Percentiles rank a stretch among this genome's conserved stretches.
These are phyloP conservation scores for Chloroclysta siterata DNA, from an alignment of 2,888 invertebrate species.

Conservation along the genomic window DNA sequence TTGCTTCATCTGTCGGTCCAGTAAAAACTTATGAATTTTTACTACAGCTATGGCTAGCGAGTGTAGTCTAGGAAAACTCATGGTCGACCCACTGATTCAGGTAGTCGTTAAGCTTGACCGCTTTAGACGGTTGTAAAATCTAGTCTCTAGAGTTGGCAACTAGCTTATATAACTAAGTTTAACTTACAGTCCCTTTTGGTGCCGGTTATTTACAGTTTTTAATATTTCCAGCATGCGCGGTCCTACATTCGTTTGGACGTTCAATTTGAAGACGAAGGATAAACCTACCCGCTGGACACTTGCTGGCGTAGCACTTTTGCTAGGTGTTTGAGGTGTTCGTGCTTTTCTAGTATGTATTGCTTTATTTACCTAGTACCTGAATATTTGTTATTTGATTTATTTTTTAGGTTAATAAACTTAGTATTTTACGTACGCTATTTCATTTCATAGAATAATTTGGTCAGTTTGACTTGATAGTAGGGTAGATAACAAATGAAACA, in stretches of 20 bases:
- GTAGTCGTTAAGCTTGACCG: too few species aligned
- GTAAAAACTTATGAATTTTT: too few species aligned
- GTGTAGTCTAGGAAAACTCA: too few species aligned
- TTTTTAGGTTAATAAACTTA: slow-evolving; percentile 30
- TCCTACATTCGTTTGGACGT: slow-evolving; percentile 97
- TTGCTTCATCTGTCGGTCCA: too few species aligned
- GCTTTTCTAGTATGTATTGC: slow-evolving; percentile 23
- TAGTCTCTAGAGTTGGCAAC: too few species aligned
- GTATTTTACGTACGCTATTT: slow-evolving; percentile 12
- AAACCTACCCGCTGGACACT: slow-evolving; percentile 96
- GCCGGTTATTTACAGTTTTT: too few species aligned
- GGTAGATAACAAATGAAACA: background rate
- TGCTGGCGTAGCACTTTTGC: slow-evolving; percentile 95
- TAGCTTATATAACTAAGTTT: background rate
- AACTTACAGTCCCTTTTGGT: background rate
- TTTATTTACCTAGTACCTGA: slow-evolving; percentile 25
- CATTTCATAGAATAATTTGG: slow-evolving; percentile 7
- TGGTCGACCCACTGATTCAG: too few species aligned
- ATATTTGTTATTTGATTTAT: slow-evolving; percentile 35
- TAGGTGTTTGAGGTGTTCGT: slow-evolving; percentile 87
- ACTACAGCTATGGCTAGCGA: too few species aligned
- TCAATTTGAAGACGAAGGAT: slow-evolving; percentile 95
- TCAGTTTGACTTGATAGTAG: background rate
- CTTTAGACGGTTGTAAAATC: too few species aligned
- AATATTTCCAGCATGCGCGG: slow-evolving; percentile 87